Percentiles rank a stretch among this genome's conserved stretches.
These are phyloP conservation scores for Scolopax bukidnonensis DNA, from an alignment of 2,797 vertebrate genomes.

Conservation along the genomic window DNA sequence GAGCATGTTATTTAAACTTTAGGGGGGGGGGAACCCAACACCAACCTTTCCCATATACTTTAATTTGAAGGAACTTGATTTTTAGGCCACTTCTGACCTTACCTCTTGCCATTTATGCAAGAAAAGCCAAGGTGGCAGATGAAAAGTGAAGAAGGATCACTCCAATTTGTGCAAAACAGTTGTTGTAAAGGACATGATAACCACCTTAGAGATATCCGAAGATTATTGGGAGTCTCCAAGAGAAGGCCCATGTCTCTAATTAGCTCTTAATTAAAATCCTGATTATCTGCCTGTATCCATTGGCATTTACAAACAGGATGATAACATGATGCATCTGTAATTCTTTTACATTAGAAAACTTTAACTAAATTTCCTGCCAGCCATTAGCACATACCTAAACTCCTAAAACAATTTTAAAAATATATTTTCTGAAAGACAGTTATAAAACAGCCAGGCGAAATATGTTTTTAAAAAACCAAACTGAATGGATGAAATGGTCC, in stretches of 20 bases:
- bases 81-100: not conserved
- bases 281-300: not conserved
- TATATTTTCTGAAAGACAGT: not conserved
- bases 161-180: not conserved
- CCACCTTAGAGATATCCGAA: not conserved
- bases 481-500: not conserved
- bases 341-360: not conserved
- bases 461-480: not conserved
- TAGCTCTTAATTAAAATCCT: slow-evolving; percentile 28
- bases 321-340: not conserved
- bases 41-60: not conserved
- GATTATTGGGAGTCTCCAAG: not conserved
- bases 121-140: not conserved
- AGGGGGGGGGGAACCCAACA: fast-evolving
- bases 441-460: not conserved
- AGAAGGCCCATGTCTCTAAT: not conserved
- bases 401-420: fast-evolving
- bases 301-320: not conserved
- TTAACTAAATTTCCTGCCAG: not conserved
- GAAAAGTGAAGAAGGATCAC: not conserved
- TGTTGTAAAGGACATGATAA: not conserved
- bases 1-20: not conserved
- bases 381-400: not conserved
- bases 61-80: not conserved
- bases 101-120: fast-evolving